Conservation (phyloP, 2,888 invertebrate genomes). For the Ectemnius continuus region DNA sequence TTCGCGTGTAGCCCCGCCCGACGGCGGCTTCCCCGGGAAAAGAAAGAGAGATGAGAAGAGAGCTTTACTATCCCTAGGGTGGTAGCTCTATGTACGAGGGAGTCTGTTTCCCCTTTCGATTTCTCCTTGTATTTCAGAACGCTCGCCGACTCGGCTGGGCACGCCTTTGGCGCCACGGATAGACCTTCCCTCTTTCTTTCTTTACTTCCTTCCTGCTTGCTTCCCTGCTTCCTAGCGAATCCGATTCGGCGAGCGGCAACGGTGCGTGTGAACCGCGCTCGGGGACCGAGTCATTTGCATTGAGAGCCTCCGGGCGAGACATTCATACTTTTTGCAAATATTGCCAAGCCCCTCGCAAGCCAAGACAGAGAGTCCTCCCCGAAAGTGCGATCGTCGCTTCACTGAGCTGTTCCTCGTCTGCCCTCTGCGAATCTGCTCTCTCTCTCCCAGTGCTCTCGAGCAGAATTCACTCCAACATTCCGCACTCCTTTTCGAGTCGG, state of each 20-base stretch:
- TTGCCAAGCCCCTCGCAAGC: slow-evolving; percentile 30
- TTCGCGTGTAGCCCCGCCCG: slow-evolving; percentile 30
- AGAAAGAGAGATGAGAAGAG: not conserved
- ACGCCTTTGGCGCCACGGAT: slow-evolving; percentile 72
- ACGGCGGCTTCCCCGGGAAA: slow-evolving; percentile 8
- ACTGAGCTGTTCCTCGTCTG: too few species aligned
- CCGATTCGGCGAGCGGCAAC: slow-evolving; percentile 11
- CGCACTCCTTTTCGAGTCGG: slow-evolving; percentile 22
- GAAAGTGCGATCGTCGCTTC: not conserved
- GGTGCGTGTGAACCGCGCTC: slow-evolving; percentile 14
- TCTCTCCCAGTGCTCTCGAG: not conserved
- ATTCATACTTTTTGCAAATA: slow-evolving; percentile 64
- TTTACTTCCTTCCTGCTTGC: not conserved
- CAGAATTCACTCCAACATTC: slow-evolving; percentile 19
- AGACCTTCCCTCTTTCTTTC: slow-evolving; percentile 58
- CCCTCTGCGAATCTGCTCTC: too few species aligned
- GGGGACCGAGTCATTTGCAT: slow-evolving; percentile 58
- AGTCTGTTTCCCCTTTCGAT: slow-evolving; percentile 57
- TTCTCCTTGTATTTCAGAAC: slow-evolving; percentile 62
- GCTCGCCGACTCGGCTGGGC: slow-evolving; percentile 19
- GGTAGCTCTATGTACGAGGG: slow-evolving; percentile 3
- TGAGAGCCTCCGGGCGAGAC: slow-evolving; percentile 52
- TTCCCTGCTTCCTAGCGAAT: not conserved
- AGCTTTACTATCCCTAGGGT: slow-evolving; percentile 39
- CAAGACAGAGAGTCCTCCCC: slow-evolving; percentile 4